Conservation (phyloP, 2,113 vertebrate genomes). For the Myotis brandtii region DNA sequence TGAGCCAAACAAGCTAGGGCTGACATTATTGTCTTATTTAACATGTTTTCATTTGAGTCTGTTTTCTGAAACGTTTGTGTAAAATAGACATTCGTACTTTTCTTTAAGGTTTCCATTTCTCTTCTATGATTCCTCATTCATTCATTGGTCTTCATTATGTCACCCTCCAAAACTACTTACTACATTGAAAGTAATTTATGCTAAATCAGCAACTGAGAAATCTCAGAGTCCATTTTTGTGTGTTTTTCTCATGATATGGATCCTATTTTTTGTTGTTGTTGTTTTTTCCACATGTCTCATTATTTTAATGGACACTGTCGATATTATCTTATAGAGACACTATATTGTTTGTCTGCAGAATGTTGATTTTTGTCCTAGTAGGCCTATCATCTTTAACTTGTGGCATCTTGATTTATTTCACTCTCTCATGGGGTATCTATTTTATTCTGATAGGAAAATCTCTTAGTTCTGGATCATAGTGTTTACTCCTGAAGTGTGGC, state of each 20-base stretch:
- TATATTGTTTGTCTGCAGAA: not conserved
- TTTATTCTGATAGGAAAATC: not conserved
- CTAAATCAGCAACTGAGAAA: not conserved
- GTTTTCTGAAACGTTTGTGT: not conserved
- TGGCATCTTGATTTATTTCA: not conserved
- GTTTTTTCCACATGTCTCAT: not conserved
- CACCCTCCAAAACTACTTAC: not conserved
- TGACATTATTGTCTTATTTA: not conserved
- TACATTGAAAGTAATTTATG: not conserved
- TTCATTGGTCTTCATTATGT: not conserved
- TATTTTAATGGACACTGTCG: not conserved
- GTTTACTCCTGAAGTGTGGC: not conserved
- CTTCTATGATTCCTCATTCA: not conserved
- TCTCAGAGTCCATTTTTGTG: not conserved
- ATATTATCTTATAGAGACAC: not conserved
- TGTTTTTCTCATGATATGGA: not conserved
- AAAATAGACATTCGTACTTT: not conserved
- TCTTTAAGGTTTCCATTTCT: not conserved
- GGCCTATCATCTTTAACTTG: not conserved
- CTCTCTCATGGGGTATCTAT: not conserved
- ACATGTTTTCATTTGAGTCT: not conserved
- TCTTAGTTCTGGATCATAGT: not conserved
- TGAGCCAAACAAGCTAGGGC: too few relatives aligned
- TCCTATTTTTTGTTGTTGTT: not conserved
- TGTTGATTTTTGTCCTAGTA: not conserved